Percentiles rank a stretch among this genome's conserved stretches.
phyloP scores from a whole-genome alignment of 2,888 invertebrate genomes.

The Mactromeris polynyma region DNA sequence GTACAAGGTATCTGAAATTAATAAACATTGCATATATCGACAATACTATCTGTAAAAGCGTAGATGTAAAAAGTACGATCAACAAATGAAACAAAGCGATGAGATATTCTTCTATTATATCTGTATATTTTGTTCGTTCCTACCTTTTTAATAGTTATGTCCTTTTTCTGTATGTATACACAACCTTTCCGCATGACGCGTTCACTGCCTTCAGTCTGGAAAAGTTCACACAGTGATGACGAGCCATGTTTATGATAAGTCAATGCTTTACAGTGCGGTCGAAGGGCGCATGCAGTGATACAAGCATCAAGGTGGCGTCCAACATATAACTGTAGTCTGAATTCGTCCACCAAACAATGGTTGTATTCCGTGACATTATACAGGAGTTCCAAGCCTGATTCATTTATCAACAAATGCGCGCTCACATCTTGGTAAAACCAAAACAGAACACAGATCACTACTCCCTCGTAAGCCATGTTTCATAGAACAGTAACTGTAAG shows the following conservation, averaged over 20 bases:
- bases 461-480: not conserved
- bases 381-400: not conserved
- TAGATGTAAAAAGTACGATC: no score
- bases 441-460: not conserved
- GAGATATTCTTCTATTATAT: not conserved
- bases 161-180: not conserved
- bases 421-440: not conserved
- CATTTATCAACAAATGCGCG: not conserved
- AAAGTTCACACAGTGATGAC: not conserved
- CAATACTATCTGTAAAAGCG: no score
- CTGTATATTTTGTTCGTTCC: not conserved
- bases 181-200: not conserved
- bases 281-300: not conserved
- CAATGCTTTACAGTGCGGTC: not conserved
- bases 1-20: not conserved
- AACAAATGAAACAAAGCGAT: no score
- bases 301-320: conserved; percentile 1
- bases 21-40: no score
- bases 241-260: not conserved
- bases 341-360: not conserved
- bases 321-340: not conserved
- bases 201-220: not conserved
- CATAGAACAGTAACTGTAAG: not conserved
- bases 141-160: not conserved
- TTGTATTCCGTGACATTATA: not conserved